phyloP scores from a whole-genome alignment of 2,888 invertebrate species.

The Rhabditoides inermis region DNA sequence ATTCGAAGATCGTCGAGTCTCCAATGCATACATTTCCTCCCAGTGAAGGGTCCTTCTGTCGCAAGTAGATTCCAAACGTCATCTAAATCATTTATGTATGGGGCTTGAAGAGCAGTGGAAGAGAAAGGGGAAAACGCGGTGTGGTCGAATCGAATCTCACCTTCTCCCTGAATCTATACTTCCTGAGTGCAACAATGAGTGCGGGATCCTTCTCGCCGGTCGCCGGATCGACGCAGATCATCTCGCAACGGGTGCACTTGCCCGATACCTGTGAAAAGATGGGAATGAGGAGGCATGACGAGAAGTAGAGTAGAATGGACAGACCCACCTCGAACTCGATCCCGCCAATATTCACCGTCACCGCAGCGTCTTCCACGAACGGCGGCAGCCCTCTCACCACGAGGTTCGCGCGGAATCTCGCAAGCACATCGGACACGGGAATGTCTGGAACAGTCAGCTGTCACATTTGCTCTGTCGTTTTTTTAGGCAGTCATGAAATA shows the following conservation, averaged over 20 bases:
- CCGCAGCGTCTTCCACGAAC: conserved; percentile 73
- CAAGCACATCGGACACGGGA: conserved; percentile 53
- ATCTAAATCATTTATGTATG: conserved; percentile 21
- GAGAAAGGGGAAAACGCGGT: not conserved
- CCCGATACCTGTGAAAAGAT: conserved; percentile 56
- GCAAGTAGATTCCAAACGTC: conserved; percentile 43
- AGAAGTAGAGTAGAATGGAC: not conserved
- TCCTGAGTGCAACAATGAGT: conserved; percentile 49
- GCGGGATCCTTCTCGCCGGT: conserved; percentile 64
- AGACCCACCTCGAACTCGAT: conserved; percentile 33
- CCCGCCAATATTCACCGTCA: conserved; percentile 63
- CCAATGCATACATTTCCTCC: too few relatives aligned
- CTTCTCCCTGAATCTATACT: conserved; percentile 34
- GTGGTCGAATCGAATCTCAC: conserved; percentile 8
- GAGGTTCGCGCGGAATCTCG: conserved; percentile 83
- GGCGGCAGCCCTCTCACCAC: conserved; percentile 64
- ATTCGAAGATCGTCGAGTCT: too few relatives aligned
- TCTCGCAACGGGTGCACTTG: conserved; percentile 80
- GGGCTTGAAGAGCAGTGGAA: too few relatives aligned
- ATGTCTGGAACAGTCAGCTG: conserved; percentile 48
- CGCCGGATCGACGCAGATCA: conserved; percentile 85
- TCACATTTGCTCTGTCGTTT: not conserved
- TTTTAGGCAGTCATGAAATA: conserved; percentile 3
- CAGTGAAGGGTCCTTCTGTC: conserved; percentile 11
- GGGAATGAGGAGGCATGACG: not conserved